Evolutionary conservation across 2,797 vertebrate species (phyloP).

Genomic region (Psittacula echo): DNA sequence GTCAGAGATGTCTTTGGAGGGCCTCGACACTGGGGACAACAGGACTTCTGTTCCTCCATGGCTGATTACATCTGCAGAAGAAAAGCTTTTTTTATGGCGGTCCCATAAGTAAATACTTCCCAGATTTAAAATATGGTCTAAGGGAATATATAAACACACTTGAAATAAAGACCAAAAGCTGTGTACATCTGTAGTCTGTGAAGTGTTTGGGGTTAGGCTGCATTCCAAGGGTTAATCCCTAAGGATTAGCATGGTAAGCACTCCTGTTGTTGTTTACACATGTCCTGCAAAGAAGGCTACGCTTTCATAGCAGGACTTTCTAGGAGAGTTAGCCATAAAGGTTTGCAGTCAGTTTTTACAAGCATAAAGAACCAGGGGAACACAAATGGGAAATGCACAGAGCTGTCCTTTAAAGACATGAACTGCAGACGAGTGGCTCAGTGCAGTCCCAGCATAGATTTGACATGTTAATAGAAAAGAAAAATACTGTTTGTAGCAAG

Average conservation of each 20-base stretch:
- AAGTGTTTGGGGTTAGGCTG: constrained; percentile 39
- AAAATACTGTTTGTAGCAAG: neutral
- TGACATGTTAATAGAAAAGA: neutral
- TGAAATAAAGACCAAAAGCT: constrained; percentile 29
- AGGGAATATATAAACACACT: constrained; percentile 19
- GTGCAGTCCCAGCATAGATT: neutral
- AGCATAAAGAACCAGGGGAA: neutral
- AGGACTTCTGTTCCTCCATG: neutral
- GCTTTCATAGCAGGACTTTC: constrained; percentile 27
- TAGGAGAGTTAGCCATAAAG: constrained; percentile 10
- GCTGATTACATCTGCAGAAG: neutral
- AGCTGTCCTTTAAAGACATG: neutral
- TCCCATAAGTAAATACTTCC: neutral
- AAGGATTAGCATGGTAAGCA: constrained; percentile 39
- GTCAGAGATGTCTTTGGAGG: neutral
- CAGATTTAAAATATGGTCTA: neutral
- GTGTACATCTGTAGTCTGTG: constrained; percentile 10
- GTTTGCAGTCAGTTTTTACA: constrained; percentile 17
- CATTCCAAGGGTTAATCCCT: constrained; percentile 61
- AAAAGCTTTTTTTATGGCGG: neutral
- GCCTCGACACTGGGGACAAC: neutral
- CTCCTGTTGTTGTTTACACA: constrained; percentile 50
- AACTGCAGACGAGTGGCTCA: neutral
- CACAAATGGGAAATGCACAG: neutral
- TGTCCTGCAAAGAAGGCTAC: constrained; percentile 37